Evolutionary conservation across 2,113 vertebrate species (phyloP).

Genomic region (Trematocara macrostoma): DNA sequence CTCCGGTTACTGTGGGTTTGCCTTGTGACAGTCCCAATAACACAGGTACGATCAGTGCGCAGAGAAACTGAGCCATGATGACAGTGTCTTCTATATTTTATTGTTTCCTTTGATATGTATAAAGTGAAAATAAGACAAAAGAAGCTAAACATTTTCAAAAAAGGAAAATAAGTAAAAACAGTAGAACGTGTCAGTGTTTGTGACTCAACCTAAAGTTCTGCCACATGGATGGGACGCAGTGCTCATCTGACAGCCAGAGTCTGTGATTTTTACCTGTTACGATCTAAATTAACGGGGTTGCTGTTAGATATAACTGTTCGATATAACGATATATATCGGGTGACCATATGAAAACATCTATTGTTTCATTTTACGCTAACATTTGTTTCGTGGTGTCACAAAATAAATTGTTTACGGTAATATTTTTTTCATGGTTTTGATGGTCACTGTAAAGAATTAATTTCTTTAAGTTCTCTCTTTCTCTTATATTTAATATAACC

Average conservation of each 20-base stretch:
- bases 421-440: not conserved
- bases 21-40: not conserved
- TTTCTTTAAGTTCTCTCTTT: not conserved
- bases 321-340: not conserved
- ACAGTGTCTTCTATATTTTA: not conserved
- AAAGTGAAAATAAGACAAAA: not conserved
- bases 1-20: not conserved
- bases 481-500: not conserved
- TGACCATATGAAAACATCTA: not conserved
- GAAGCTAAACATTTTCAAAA: not conserved
- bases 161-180: not conserved
- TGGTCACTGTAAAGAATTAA: not conserved
- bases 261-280: not conserved
- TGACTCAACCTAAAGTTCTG: not conserved
- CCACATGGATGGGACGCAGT: not conserved
- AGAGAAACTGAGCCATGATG: not conserved
- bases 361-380: not conserved
- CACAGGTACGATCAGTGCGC: constrained; percentile 16
- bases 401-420: not conserved
- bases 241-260: not conserved
- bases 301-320: not conserved
- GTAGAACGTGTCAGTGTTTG: not conserved
- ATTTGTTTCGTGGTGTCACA: accelerated
- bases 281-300: not conserved
- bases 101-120: not conserved